phyloP scores from a whole-genome alignment of 1,140 invertebrate genomes.

The Trichomalopsis sarcophagae region DNA sequence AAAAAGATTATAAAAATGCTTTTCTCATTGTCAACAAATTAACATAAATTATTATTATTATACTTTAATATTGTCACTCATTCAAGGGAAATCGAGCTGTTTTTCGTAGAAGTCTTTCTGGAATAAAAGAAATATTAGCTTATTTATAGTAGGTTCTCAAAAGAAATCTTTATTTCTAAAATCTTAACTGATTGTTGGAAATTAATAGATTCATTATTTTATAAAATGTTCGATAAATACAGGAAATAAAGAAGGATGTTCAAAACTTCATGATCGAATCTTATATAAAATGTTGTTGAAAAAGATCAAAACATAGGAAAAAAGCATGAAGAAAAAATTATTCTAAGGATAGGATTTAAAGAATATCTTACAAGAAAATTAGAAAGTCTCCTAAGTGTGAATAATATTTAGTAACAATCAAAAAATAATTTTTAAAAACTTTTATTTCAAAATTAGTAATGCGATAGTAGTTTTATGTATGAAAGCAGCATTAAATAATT shows the following conservation, averaged over 20 bases:
- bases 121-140: not conserved
- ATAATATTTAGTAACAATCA: not conserved
- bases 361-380: not conserved
- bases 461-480: not conserved
- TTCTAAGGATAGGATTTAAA: not conserved
- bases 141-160: not conserved
- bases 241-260: not conserved
- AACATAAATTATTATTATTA: not conserved
- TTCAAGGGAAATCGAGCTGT: not conserved
- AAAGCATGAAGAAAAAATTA: not conserved
- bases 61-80: not conserved
- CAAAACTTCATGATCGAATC: not conserved
- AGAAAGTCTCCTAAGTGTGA: not conserved
- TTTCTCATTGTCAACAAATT: not conserved
- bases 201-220: not conserved
- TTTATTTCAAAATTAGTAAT: not conserved
- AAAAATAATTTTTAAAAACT: not conserved
- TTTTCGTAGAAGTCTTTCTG: slow-evolving; percentile 1
- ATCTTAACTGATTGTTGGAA: not conserved
- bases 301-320: not conserved
- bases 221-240: too few relatives aligned
- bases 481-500: not conserved
- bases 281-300: not conserved
- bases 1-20: not conserved
- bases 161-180: not conserved